phyloP scores from a whole-genome alignment of 2,888 invertebrate species.

The Ochropleura plecta region DNA sequence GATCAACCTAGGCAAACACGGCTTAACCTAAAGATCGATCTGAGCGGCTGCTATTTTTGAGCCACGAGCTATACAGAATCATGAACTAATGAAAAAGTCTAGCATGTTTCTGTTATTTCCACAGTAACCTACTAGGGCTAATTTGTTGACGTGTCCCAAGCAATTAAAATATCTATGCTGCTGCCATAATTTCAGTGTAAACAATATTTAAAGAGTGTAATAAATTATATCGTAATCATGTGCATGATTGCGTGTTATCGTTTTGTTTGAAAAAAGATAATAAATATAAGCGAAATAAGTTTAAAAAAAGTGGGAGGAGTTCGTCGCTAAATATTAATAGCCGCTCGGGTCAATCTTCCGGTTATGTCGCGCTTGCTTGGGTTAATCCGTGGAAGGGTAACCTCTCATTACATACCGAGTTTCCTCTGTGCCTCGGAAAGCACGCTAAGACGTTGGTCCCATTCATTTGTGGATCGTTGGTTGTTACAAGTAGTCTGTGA shows the following conservation, averaged over 20 bases:
- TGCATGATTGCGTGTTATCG: conserved; percentile 24
- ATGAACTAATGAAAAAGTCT: background rate
- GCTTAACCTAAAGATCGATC: no score
- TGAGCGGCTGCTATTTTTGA: no score
- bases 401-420: background rate
- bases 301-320: background rate
- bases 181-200: conserved; percentile 4
- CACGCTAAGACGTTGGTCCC: background rate
- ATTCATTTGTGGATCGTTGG: no score
- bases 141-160: conserved; percentile 29
- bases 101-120: background rate
- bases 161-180: conserved; percentile 26
- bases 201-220: background rate
- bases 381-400: background rate
- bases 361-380: background rate
- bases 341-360: background rate
- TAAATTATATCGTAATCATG: conserved; percentile 7
- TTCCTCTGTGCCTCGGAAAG: background rate
- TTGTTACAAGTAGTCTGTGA: no score
- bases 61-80: no score
- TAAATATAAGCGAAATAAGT: background rate
- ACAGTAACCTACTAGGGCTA: background rate
- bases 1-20: no score
- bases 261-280: conserved; percentile 9
- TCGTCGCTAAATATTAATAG: background rate